Conservation (phyloP, 2,113 vertebrate genomes). For the Ophthalmolycus amberensis region DNA sequence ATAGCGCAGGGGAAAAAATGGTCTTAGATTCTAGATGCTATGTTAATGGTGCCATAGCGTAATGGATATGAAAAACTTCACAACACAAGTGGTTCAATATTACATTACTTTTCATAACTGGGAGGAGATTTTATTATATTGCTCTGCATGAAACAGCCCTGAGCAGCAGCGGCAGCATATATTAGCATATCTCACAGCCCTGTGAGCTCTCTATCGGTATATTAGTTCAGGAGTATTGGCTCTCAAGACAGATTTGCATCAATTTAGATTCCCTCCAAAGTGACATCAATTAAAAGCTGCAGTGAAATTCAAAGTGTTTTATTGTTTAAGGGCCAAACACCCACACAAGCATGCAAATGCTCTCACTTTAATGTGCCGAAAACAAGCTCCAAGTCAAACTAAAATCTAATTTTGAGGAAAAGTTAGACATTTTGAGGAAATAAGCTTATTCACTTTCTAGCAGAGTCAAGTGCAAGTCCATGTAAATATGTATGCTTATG, state of each 20-base stretch:
- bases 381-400: background rate
- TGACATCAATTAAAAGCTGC: constrained; percentile 43
- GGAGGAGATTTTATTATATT: constrained; percentile 50
- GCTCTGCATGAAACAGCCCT: constrained; percentile 39
- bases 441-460: background rate
- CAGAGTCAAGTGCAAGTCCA: background rate
- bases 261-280: constrained; percentile 51
- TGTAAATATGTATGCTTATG: background rate
- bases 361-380: constrained; percentile 8
- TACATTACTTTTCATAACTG: constrained; percentile 41
- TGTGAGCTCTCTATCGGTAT: constrained; percentile 43
- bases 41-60: constrained; percentile 34
- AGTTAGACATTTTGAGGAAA: background rate
- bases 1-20: constrained; percentile 32
- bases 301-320: constrained; percentile 26
- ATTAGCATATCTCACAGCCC: constrained; percentile 49
- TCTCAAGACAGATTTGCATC: constrained; percentile 61
- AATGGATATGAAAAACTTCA: constrained; percentile 45
- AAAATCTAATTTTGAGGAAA: background rate
- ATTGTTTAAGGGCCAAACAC: constrained; percentile 18
- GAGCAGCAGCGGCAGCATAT: constrained; percentile 38
- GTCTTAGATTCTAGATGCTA: constrained; percentile 1
- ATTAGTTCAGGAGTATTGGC: constrained; percentile 44
- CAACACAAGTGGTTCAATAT: constrained; percentile 40
- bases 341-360: constrained; percentile 2